These are phyloP conservation scores for Pararge aegeria DNA, from an alignment of 1,140 invertebrate genomes.

Conservation along the genomic window DNA sequence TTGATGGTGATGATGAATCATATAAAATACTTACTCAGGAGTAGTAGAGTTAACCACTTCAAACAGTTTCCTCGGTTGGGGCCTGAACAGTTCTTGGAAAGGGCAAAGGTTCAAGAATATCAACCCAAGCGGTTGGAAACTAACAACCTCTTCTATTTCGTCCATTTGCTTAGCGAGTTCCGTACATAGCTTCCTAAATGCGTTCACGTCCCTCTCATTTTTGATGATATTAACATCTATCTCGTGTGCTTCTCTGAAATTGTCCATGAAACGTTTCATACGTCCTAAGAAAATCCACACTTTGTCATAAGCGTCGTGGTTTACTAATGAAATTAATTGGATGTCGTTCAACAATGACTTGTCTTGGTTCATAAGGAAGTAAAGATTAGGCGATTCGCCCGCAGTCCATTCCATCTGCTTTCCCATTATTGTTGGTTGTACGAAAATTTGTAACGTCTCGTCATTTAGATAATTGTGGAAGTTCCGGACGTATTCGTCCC, in stretches of 20 bases:
- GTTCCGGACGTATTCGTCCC: slow-evolving; percentile 80
- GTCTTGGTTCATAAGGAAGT: slow-evolving; percentile 84
- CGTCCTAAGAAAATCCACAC: slow-evolving; percentile 83
- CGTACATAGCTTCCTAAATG: slow-evolving; percentile 81
- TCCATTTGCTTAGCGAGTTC: slow-evolving; percentile 82
- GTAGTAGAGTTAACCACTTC: slow-evolving; percentile 75
- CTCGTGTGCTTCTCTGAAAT: slow-evolving; percentile 85
- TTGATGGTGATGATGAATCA: no score
- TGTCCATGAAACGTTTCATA: slow-evolving; percentile 84
- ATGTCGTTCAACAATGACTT: slow-evolving; percentile 80
- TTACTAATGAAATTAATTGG: slow-evolving; percentile 74
- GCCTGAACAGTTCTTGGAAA: slow-evolving; percentile 85
- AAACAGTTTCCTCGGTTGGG: slow-evolving; percentile 84
- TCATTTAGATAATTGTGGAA: slow-evolving; percentile 82
- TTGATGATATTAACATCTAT: slow-evolving; percentile 80
- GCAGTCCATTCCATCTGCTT: slow-evolving; percentile 85
- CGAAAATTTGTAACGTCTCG: slow-evolving; percentile 67
- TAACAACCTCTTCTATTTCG: slow-evolving; percentile 82
- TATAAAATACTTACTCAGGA: slow-evolving; percentile 55
- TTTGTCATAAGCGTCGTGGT: slow-evolving; percentile 82
- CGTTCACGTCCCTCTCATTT: slow-evolving; percentile 78
- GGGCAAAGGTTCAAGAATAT: slow-evolving; percentile 84
- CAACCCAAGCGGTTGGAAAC: slow-evolving; percentile 83
- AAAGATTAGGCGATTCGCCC: slow-evolving; percentile 83
- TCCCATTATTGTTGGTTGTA: slow-evolving; percentile 87